phyloP scores from a whole-genome alignment of 2,113 vertebrate species.

The Periophthalmus modestus region DNA sequence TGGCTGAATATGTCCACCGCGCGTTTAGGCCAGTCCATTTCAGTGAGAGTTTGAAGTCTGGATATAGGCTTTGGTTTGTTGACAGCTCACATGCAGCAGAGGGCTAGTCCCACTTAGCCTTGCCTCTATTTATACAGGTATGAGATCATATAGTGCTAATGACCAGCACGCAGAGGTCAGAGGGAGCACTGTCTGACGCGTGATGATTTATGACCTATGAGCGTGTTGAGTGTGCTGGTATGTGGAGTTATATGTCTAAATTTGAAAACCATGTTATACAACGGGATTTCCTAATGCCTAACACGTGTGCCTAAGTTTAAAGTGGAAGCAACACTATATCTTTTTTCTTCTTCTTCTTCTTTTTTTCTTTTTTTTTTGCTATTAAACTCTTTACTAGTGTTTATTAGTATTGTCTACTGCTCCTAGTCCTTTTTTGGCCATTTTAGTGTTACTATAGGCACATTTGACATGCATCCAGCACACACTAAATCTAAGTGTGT shows the following conservation, averaged over 20 bases:
- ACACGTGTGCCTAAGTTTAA: background rate
- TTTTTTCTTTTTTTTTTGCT: too few relatives aligned
- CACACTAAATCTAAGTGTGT: too few relatives aligned
- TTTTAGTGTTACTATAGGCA: too few relatives aligned
- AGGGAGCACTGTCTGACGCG: background rate
- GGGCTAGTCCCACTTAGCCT: constrained; percentile 20
- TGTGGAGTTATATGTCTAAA: background rate
- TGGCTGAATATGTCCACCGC: background rate
- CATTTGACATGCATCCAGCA: too few relatives aligned
- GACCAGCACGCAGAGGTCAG: background rate
- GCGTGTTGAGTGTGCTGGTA: background rate
- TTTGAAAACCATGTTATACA: background rate
- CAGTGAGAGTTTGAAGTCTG: background rate
- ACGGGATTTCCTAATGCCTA: background rate
- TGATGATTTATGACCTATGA: background rate
- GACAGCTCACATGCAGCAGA: constrained; percentile 25
- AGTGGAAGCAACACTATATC: too few relatives aligned
- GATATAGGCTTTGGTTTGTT: background rate
- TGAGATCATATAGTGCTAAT: constrained; percentile 5
- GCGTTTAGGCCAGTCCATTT: background rate
- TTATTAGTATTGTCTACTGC: too few relatives aligned
- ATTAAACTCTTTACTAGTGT: too few relatives aligned
- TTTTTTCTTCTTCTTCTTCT: too few relatives aligned
- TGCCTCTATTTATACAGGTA: constrained; percentile 47
- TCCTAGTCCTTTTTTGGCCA: too few relatives aligned